These are phyloP conservation scores for Ennomos quercinarius DNA, from an alignment of 2,888 invertebrate species.

Conservation along the genomic window DNA sequence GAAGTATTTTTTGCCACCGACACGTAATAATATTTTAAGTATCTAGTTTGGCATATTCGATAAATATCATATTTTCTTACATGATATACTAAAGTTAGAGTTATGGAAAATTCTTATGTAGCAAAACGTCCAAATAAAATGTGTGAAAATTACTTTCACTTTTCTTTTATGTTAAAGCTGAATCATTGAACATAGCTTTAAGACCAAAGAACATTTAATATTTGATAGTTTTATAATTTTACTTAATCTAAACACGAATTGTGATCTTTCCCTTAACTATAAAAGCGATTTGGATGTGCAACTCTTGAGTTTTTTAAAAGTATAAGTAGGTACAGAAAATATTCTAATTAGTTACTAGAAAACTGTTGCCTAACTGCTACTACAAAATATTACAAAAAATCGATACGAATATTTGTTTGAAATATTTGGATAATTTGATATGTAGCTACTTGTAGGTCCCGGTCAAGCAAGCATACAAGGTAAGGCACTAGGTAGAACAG, in stretches of 20 bases:
- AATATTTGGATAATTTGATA: not conserved
- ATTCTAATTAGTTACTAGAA: no score
- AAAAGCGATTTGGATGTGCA: conserved; percentile 34
- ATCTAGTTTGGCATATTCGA: conserved; percentile 58
- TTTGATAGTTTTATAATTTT: conserved; percentile 2
- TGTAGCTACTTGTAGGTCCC: not conserved
- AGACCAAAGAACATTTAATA: not conserved
- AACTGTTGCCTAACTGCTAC: no score
- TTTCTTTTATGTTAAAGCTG: conserved; percentile 61
- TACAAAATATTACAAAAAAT: not conserved
- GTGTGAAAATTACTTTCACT: conserved; percentile 68
- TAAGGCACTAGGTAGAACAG: conserved; percentile 54
- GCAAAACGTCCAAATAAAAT: conserved; percentile 74
- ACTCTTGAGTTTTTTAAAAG: not conserved
- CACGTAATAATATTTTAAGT: conserved; percentile 50
- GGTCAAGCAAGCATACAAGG: conserved; percentile 22
- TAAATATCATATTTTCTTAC: conserved; percentile 35
- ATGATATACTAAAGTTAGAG: conserved; percentile 49
- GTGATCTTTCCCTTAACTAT: conserved; percentile 27
- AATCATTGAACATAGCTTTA: conserved; percentile 30
- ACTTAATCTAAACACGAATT: conserved; percentile 23
- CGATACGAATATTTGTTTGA: conserved; percentile 1
- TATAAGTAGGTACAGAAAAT: no score
- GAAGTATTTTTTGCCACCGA: conserved; percentile 58
- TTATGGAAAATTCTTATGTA: conserved; percentile 72